Evolutionary conservation across 2,113 vertebrate species (phyloP).

Genomic region (Larimichthys polyactis): DNA sequence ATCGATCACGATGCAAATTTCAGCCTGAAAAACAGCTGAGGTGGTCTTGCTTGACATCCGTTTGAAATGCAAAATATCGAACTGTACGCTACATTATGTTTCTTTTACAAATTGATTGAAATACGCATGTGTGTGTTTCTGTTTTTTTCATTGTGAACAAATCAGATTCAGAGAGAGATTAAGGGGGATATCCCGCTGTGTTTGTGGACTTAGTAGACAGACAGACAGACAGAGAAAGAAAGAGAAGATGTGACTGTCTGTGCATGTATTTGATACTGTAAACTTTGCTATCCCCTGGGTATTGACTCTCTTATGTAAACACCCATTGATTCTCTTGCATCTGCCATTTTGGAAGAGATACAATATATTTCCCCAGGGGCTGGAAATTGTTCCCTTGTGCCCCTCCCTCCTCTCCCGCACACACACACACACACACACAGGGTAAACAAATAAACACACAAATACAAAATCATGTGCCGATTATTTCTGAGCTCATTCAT

Average conservation of each 20-base stretch:
- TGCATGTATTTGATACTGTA: conserved; percentile 69
- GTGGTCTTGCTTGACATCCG: conserved; percentile 6
- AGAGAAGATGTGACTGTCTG: conserved; percentile 44
- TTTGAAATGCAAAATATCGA: conserved; percentile 44
- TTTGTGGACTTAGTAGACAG: conserved; percentile 20
- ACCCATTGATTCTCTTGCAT: conserved; percentile 79
- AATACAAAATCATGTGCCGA: conserved; percentile 50
- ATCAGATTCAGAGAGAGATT: conserved; percentile 10
- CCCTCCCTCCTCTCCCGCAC: not conserved
- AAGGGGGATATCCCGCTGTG: conserved; percentile 5
- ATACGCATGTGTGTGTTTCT: not conserved
- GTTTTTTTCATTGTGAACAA: conserved; percentile 17
- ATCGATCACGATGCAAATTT: conserved; percentile 16
- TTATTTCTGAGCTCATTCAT: conserved; percentile 58
- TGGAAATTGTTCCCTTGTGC: conserved; percentile 63
- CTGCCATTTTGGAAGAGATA: conserved; percentile 81
- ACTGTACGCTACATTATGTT: conserved; percentile 18
- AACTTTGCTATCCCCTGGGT: conserved; percentile 66
- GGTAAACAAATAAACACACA: conserved; percentile 48
- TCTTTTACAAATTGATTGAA: conserved; percentile 29
- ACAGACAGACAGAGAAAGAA: conserved; percentile 14
- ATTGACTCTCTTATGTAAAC: conserved; percentile 84
- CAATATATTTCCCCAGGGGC: conserved; percentile 81
- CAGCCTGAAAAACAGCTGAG: not conserved
- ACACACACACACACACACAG: not conserved